A percentile compares a stretch with the other conserved stretches of the same genome.
Conservation (phyloP, 2,888 invertebrate species). For the Stictocephala bisonia region DNA sequence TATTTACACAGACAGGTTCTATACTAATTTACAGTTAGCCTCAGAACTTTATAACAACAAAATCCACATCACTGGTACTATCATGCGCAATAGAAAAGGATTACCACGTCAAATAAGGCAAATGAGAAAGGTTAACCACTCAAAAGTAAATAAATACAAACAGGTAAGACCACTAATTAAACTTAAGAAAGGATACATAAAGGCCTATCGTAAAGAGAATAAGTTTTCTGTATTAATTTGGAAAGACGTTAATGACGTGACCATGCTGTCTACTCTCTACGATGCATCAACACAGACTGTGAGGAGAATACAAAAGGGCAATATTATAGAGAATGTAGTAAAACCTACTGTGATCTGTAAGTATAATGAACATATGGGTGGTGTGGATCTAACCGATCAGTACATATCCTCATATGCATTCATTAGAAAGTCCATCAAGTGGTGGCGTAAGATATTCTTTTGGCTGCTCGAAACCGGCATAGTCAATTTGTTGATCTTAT, state of each 20-base stretch:
- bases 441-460: slow-evolving; percentile 1
- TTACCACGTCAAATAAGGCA: slow-evolving; percentile 16
- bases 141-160: neutral
- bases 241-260: slow-evolving; percentile 28
- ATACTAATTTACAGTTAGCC: slow-evolving; percentile 4
- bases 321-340: slow-evolving; percentile 1
- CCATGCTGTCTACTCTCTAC: slow-evolving; percentile 20
- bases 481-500: no score
- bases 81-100: slow-evolving; percentile 9
- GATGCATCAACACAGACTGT: slow-evolving; percentile 10
- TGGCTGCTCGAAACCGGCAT: no score
- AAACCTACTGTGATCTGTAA: slow-evolving; percentile 14
- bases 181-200: slow-evolving; percentile 27
- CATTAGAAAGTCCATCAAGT: slow-evolving; percentile 22
- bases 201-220: slow-evolving; percentile 1
- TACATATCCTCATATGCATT: slow-evolving; percentile 19
- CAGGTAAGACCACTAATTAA: no score
- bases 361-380: slow-evolving; percentile 22
- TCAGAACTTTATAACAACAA: no score
- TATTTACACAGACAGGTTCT: no score
- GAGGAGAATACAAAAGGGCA: slow-evolving; percentile 61
- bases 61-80: slow-evolving; percentile 25
- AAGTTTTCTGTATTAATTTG: neutral
- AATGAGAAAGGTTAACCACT: neutral
- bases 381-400: slow-evolving; percentile 32